Evolutionary conservation across 2,888 invertebrate species (phyloP), one percentile per base, ranked within the genome.

Genomic region (Mythimna ferrago): DNA sequence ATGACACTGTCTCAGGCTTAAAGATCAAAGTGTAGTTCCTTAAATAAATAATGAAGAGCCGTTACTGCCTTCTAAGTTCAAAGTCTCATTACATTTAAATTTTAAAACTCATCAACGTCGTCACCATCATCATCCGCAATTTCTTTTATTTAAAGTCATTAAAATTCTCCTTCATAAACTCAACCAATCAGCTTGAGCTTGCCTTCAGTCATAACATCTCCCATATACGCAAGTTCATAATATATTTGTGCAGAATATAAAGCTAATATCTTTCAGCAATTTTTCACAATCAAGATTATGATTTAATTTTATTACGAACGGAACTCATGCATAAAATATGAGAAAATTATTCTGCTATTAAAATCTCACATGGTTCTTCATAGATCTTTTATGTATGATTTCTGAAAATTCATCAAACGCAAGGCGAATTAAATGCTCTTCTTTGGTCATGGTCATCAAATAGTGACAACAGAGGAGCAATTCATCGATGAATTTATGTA

Each of bases 211-310:
- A 64, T 76, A 14, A 81, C 44, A 60, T 56, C 41, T 63, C 41
- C 35, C 78, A 61, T 60, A 60, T 54, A 73, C 19, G 56, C 32
- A 44, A 0, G 41, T 21, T 10, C 21, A 21, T 26, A 26, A 26
- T 26, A 26, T 41, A 38, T 38, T 66, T 78, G 21, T 19, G 26
- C 58, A n/a, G 53, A n/a, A 41, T 32, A 14, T 38, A 32, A 48
- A 51, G 53, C n/a, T 41, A n/a, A 60, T 76, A 44, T 16, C 58
- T 81, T 48, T 63, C 53, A 54, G 57, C 66, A 63, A 60, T 77
- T 63, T 76, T 81, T 76, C 35, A 68, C 77, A 78, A 78, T 78
- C 82, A 81, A 64, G 41, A 69, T 56, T 53, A 32, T 35, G 35
- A 48, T 75, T 63, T 54, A 60, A 56, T 60, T 58, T 66, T 38